These are phyloP conservation scores for Eremophila alpestris DNA, from an alignment of 2,797 vertebrate species.

Conservation along the genomic window DNA sequence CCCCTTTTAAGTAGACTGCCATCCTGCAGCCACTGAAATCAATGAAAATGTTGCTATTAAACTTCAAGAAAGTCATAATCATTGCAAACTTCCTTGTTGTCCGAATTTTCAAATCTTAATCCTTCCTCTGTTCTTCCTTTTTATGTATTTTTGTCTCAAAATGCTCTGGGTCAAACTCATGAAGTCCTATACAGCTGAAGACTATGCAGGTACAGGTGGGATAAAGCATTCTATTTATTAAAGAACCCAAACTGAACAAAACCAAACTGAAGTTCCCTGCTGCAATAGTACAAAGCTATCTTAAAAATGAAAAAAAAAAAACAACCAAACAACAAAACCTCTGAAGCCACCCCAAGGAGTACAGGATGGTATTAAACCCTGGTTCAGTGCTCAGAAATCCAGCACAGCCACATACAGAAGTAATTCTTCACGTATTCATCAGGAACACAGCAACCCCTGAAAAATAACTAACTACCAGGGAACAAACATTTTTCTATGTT, in stretches of 20 bases:
- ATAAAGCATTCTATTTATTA: not conserved
- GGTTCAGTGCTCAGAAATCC: not conserved
- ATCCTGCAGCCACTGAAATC: not conserved
- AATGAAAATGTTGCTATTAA: not conserved
- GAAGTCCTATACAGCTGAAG: not conserved
- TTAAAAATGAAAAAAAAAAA: not conserved
- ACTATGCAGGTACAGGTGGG: not conserved
- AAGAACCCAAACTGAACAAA: not conserved
- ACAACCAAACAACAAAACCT: not conserved
- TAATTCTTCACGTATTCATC: not conserved
- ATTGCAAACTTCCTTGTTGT: not conserved
- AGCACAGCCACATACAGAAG: not conserved
- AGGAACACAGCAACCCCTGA: not conserved
- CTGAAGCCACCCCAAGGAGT: not conserved
- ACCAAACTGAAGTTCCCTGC: not conserved
- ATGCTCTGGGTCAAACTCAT: not conserved
- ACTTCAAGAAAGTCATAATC: not conserved
- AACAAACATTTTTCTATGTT: not conserved
- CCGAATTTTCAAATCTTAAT: not conserved
- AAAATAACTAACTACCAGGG: not conserved
- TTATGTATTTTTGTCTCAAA: not conserved
- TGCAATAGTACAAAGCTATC: not conserved
- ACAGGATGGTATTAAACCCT: not conserved
- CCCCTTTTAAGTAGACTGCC: not conserved
- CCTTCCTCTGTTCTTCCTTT: not conserved